phyloP scores from a whole-genome alignment of 1,140 invertebrate genomes.

The Stegodyphus mimosarum region DNA sequence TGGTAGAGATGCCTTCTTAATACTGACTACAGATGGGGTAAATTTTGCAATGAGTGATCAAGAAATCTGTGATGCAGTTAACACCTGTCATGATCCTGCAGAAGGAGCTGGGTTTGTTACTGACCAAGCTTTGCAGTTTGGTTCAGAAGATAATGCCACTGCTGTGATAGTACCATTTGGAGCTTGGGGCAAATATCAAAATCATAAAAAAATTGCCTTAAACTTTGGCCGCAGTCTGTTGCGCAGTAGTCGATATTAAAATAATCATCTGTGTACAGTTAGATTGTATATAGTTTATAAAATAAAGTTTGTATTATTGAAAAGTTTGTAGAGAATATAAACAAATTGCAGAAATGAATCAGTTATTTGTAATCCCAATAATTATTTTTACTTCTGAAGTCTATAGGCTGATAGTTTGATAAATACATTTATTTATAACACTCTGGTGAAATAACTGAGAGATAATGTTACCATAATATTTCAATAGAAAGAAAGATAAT shows the following conservation, averaged over 20 bases:
- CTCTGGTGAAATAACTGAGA: no score
- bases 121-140: slow-evolving; percentile 72
- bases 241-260: slow-evolving; percentile 60
- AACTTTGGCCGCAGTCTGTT: slow-evolving; percentile 63
- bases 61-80: slow-evolving; percentile 71
- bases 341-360: no score
- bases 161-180: slow-evolving; percentile 72
- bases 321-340: no score
- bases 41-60: slow-evolving; percentile 71
- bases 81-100: slow-evolving; percentile 68
- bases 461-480: no score
- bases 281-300: neutral
- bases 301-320: no score
- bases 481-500: no score
- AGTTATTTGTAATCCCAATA: no score
- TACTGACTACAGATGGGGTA: slow-evolving; percentile 73
- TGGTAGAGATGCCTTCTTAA: slow-evolving; percentile 72
- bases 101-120: slow-evolving; percentile 71
- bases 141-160: slow-evolving; percentile 73
- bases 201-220: slow-evolving; percentile 52
- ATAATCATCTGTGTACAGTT: neutral
- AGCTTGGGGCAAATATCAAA: slow-evolving; percentile 72
- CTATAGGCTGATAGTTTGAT: no score
- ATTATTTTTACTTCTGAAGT: no score
- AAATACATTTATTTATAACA: no score